These are phyloP conservation scores for Hydropsyche tenuis DNA, from an alignment of 1,140 invertebrate genomes.

Conservation along the genomic window DNA sequence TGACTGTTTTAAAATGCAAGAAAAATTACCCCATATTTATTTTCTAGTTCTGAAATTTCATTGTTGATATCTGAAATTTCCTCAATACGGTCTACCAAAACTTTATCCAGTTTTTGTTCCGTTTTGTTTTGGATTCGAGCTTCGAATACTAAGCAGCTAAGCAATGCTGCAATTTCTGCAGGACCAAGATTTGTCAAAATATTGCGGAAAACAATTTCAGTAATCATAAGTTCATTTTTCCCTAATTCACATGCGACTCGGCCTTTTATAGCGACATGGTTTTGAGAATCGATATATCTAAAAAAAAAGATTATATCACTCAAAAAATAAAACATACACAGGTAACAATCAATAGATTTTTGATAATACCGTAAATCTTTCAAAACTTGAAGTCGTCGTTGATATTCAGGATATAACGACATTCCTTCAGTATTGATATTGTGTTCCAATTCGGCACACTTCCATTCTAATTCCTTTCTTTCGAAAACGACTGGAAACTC, in stretches of 20 bases:
- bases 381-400: conserved; percentile 83
- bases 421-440: conserved; percentile 85
- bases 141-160: conserved; percentile 93
- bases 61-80: conserved; percentile 56
- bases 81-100: conserved; percentile 60
- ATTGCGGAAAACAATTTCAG: conserved; percentile 95
- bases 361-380: conserved; percentile 74
- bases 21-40: conserved; percentile 57
- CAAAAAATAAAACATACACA: neutral
- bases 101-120: conserved; percentile 54
- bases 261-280: conserved; percentile 82
- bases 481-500: conserved; percentile 78
- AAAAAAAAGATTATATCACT: conserved; percentile 7
- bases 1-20: neutral
- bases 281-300: conserved; percentile 51
- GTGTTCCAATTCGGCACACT: conserved; percentile 74
- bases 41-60: conserved; percentile 57
- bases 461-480: conserved; percentile 73
- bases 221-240: conserved; percentile 91
- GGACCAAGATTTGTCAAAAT: conserved; percentile 84
- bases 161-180: conserved; percentile 89
- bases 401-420: conserved; percentile 87
- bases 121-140: conserved; percentile 67
- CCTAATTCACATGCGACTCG: conserved; percentile 96
- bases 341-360: neutral